Evolutionary conservation across 2,113 vertebrate genomes (phyloP).

Genomic region (Steatornis caripensis): DNA sequence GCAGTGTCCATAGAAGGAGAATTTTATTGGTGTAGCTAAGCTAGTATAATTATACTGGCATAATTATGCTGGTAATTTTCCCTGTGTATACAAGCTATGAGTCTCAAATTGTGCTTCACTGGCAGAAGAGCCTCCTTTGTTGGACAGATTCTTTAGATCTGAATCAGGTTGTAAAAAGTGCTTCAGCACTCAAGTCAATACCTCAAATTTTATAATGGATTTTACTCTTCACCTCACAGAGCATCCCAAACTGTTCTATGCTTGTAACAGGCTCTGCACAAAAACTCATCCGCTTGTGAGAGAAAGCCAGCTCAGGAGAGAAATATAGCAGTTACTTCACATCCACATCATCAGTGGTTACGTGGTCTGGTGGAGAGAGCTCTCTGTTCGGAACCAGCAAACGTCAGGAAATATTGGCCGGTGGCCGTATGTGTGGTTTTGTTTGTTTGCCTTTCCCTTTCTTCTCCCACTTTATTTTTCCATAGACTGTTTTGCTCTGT

Average conservation of each 20-base stretch:
- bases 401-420: background rate
- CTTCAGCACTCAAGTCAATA: conserved; percentile 25
- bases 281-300: background rate
- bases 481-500: background rate
- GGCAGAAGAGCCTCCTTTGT: conserved; percentile 42
- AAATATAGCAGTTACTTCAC: background rate
- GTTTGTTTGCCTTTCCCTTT: background rate
- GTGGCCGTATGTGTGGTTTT: background rate
- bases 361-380: background rate
- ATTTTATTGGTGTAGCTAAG: conserved; percentile 35
- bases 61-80: conserved; percentile 60
- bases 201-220: conserved; percentile 25
- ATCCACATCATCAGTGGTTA: background rate
- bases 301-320: background rate
- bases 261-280: background rate
- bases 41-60: conserved; percentile 46
- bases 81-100: conserved; percentile 56
- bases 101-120: conserved; percentile 58
- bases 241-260: background rate
- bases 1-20: conserved; percentile 25
- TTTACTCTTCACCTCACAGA: conserved; percentile 17
- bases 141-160: conserved; percentile 56
- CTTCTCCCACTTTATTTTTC: background rate
- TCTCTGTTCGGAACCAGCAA: background rate
- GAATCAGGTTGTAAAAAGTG: conserved; percentile 59